Percentiles rank a stretch among this genome's conserved stretches.
Evolutionary conservation across 2,113 vertebrate species (phyloP).

Genomic region (Aegithalos caudatus): DNA sequence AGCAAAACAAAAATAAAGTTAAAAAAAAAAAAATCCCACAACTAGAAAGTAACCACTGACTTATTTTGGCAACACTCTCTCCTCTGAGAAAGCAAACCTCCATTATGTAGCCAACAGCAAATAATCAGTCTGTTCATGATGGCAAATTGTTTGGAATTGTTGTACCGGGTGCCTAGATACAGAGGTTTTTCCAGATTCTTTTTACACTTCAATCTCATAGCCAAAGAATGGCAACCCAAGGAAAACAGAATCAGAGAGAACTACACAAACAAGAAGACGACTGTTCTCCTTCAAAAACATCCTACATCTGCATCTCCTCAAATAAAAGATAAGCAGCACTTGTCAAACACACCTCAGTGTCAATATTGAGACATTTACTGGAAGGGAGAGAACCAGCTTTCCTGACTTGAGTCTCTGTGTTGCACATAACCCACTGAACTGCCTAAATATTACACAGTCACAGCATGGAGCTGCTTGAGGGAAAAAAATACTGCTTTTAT

Average conservation of each 20-base stretch:
- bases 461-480: neutral
- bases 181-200: neutral
- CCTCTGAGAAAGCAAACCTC: neutral
- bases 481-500: neutral
- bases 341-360: neutral
- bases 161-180: neutral
- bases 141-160: neutral
- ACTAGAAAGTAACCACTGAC: neutral
- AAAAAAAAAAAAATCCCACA: rapidly evolving
- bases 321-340: neutral
- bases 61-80: neutral
- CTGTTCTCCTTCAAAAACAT: neutral
- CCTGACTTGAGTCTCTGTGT: neutral
- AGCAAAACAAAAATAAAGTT: neutral
- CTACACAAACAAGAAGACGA: neutral
- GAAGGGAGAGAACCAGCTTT: neutral
- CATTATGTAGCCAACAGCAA: neutral
- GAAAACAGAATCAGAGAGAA: neutral
- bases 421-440: neutral
- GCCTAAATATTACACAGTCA: neutral
- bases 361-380: neutral
- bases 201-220: neutral
- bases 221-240: neutral
- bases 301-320: neutral
- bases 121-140: neutral